Evolutionary conservation across 1,140 invertebrate species (phyloP).

Genomic region (Rhopalosiphum maidis): DNA sequence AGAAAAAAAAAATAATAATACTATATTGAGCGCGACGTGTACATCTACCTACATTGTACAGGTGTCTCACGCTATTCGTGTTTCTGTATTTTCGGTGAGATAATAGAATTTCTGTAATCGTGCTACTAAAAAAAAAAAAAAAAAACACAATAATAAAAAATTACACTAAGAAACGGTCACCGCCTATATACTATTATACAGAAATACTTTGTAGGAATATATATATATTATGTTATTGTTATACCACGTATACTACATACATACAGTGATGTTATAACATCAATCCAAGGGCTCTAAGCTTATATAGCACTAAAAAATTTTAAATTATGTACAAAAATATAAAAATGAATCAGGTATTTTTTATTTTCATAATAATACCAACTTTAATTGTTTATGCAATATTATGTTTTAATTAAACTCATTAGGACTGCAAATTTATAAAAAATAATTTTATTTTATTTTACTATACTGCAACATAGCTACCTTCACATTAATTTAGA

Average conservation of each 20-base stretch:
- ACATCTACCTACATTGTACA: background rate
- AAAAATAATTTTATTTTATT: too few species aligned
- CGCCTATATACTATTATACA: background rate
- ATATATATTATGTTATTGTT: background rate
- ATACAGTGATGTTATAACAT: background rate
- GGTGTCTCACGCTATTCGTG: slow-evolving; percentile 13
- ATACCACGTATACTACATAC: too few species aligned
- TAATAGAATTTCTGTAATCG: background rate
- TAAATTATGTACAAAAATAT: background rate
- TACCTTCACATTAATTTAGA: too few species aligned
- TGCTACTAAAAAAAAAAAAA: background rate
- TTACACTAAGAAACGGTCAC: background rate
- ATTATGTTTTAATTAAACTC: too few species aligned
- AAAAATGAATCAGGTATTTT: background rate
- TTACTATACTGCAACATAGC: too few species aligned
- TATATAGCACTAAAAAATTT: background rate
- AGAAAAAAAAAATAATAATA: background rate
- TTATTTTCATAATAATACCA: too few species aligned
- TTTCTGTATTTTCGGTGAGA: background rate
- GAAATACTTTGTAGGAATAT: background rate
- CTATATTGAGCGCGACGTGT: background rate
- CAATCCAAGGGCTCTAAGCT: background rate
- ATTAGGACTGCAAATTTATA: too few species aligned
- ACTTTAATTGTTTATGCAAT: too few species aligned
- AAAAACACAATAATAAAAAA: background rate